These are phyloP conservation scores for Adoxophyes honmai DNA, from an alignment of 1,140 invertebrate species.

Conservation along the genomic window DNA sequence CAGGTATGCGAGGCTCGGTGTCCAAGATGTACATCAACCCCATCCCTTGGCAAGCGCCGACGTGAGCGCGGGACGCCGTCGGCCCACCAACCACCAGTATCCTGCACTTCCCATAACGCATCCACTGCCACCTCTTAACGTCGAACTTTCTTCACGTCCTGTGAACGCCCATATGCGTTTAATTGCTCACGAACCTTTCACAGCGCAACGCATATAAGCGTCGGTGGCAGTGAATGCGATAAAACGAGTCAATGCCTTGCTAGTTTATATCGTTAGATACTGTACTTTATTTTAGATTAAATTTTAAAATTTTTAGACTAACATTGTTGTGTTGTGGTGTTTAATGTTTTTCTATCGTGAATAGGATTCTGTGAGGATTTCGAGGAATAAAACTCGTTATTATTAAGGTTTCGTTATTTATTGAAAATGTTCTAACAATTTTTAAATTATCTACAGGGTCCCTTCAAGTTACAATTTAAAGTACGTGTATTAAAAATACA, in stretches of 20 bases:
- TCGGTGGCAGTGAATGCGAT: too few species aligned
- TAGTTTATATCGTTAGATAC: conserved; percentile 7
- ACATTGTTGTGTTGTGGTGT: conserved; percentile 21
- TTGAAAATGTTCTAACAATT: background rate
- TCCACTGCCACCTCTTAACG: too few species aligned
- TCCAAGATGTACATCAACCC: conserved; percentile 79
- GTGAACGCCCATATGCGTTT: too few species aligned
- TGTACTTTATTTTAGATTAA: conserved; percentile 39
- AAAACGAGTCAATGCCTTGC: background rate
- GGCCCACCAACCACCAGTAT: background rate
- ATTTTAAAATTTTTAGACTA: conserved; percentile 42
- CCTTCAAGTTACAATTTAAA: conserved; percentile 3
- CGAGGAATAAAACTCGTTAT: background rate
- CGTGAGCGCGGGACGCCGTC: conserved; percentile 20
- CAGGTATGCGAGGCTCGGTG: conserved; percentile 77
- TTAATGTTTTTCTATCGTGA: too few species aligned
- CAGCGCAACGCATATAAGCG: too few species aligned
- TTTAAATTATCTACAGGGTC: conserved; percentile 7
- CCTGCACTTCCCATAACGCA: too few species aligned
- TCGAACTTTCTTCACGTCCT: too few species aligned
- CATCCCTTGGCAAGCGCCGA: conserved; percentile 68
- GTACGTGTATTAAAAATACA: conserved; percentile 11
- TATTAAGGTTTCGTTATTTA: background rate
- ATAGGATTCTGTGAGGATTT: background rate
- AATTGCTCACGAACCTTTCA: too few species aligned